Percentiles rank a stretch among this genome's conserved stretches.
Conservation (phyloP, 2,888 invertebrate genomes). For the Nycteola revayana region DNA sequence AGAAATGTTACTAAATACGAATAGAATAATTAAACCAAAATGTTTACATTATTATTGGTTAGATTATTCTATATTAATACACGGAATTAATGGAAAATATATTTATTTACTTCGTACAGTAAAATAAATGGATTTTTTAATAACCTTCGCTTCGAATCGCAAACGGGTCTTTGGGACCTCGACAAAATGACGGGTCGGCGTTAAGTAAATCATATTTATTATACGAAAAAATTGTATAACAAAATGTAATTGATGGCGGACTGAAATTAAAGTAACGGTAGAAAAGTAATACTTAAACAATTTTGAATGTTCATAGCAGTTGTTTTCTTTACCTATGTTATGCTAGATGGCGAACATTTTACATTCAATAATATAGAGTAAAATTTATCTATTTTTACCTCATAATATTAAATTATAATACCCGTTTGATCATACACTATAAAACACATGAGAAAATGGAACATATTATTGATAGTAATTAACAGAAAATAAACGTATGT, state of each 20-base stretch:
- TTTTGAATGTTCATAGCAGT: slow-evolving; percentile 7
- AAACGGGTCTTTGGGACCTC: background rate
- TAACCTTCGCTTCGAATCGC: background rate
- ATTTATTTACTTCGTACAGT: no score
- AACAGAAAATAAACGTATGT: no score
- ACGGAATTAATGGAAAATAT: no score
- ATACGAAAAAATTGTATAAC: slow-evolving; percentile 7
- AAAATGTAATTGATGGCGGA: slow-evolving; percentile 25
- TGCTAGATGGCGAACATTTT: slow-evolving; percentile 1
- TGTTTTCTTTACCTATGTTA: slow-evolving; percentile 5
- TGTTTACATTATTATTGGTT: slow-evolving; percentile 7
- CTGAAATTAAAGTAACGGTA: slow-evolving; percentile 28
- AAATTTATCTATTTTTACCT: no score
- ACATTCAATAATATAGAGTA: no score
- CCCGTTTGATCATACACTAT: no score
- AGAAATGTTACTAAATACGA: slow-evolving; percentile 11
- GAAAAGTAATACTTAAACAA: slow-evolving; percentile 13
- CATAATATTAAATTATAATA: no score
- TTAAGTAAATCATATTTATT: slow-evolving; percentile 16
- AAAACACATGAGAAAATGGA: no score
- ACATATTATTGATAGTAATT: no score
- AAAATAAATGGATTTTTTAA: background rate
- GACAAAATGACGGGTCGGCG: slow-evolving; percentile 35
- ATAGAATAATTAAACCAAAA: slow-evolving; percentile 16
- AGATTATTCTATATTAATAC: slow-evolving; percentile 7